These are phyloP conservation scores for Pocillopora meandrina DNA, from an alignment of 92 coral and sea anemone genomes.

Conservation along the genomic window DNA sequence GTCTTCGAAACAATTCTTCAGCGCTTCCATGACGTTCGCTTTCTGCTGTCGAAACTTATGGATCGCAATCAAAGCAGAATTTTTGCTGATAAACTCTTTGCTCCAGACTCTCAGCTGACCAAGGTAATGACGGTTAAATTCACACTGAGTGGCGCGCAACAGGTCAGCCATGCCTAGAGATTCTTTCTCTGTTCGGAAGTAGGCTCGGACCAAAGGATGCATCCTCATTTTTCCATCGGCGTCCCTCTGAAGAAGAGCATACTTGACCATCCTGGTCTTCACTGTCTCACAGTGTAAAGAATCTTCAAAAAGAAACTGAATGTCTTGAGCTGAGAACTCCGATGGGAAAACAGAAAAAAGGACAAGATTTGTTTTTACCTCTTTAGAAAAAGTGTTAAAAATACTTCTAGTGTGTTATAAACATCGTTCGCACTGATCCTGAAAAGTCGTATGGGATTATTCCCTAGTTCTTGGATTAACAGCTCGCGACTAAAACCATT, in stretches of 20 bases:
- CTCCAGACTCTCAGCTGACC: neutral
- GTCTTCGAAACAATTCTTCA: neutral
- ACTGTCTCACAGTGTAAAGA: neutral
- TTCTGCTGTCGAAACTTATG: neutral
- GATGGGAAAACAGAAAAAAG: slow-evolving; percentile 22
- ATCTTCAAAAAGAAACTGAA: neutral
- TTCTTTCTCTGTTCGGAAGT: neutral
- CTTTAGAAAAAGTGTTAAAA: neutral
- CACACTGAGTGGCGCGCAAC: neutral
- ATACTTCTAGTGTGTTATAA: slow-evolving; percentile 8
- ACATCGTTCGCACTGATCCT: neutral
- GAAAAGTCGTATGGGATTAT: slow-evolving; percentile 28
- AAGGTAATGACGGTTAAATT: slow-evolving; percentile 14
- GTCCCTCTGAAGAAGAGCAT: neutral
- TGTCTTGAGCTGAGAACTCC: slow-evolving; percentile 7
- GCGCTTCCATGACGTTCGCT: slow-evolving; percentile 18
- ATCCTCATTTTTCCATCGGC: neutral
- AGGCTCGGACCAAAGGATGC: slow-evolving; percentile 25
- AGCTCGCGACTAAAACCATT: neutral
- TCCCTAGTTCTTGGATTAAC: neutral
- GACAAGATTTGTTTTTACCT: neutral
- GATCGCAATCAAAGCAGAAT: slow-evolving; percentile 10
- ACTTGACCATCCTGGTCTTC: neutral
- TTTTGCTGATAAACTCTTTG: neutral
- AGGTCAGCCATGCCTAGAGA: neutral